Percentiles rank a stretch among this genome's conserved stretches.
phyloP scores from a whole-genome alignment of 2,113 vertebrate genomes.

The Oreotrochilus melanogaster region DNA sequence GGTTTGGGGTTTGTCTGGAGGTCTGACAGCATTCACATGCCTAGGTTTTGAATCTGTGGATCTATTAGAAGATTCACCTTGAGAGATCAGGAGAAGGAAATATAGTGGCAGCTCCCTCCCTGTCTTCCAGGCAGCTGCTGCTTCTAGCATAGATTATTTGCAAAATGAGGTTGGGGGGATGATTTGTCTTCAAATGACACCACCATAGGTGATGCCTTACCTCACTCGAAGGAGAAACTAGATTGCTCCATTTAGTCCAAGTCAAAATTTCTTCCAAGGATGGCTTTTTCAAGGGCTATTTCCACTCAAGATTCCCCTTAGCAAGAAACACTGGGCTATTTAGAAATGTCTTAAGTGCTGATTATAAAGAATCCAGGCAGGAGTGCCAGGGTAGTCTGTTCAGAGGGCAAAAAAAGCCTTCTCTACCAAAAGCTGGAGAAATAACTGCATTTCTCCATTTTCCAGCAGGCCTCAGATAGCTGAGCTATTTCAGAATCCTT shows the following conservation, averaged over 20 bases:
- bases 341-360: not conserved
- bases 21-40: fast-evolving
- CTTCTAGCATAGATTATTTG: not conserved
- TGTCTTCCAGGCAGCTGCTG: not conserved
- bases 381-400: not conserved
- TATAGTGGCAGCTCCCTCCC: not conserved
- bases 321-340: not conserved
- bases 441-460: not conserved
- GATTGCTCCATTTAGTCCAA: not conserved
- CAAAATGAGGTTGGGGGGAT: not conserved
- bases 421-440: not conserved
- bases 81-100: not conserved
- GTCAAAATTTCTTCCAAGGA: not conserved
- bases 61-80: not conserved
- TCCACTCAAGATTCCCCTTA: not conserved
- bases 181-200: not conserved
- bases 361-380: not conserved
- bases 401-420: not conserved
- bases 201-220: not conserved
- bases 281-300: not conserved
- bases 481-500: not conserved
- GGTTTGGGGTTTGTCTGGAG: not conserved
- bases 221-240: not conserved
- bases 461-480: not conserved
- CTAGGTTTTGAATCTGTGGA: not conserved